Base-by-base conservation (phyloP, 1,140 invertebrate species). In the Diachasmimorpha longicaudata region DNA sequence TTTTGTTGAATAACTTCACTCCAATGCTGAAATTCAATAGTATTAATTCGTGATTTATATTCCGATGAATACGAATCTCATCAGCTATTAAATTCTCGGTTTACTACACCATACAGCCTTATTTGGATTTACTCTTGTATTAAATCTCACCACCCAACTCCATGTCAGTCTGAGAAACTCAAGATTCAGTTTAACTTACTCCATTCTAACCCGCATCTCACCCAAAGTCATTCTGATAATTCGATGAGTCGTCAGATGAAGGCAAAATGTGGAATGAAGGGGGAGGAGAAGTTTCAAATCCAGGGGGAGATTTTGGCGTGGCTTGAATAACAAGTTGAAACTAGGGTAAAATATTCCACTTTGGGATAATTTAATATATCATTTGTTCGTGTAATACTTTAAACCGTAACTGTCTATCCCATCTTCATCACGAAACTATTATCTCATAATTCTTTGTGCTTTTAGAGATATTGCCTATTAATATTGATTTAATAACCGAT, bases 221-320 rank as follows among this genome's bases (percentile, higher is more conserved):
- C 58, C 6, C 58, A 31, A 25, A 63, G 58, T 63, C 58, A 63
- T 63, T 63, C 58, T 25, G 58, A 63, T 63, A 63, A 63, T 63
- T 31, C 58, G 58, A 63, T 63, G 58, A 63, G 58, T 63, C 23
- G 58, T 63, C 23, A 19, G 10, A 63, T 63, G 58, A 25, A 31
- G 23, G 58, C 21, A 63, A 16, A 63, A 63, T 19, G 58, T 25
- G 23, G 58, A 63, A 63, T 52, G 13, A 25, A 31, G 31, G 31
- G 31, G 10, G 23, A 25, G 58, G 58, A 19, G 11, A 63, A 63
- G 21, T 63, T 25, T 63, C 23, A 63, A 63, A 52, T 52, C 48
- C 48, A 52, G n/a, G 14, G 48, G 19, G 48, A 52, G 48, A 52
- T 14, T 52, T 52, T 52, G 48, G n/a, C 48, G 48, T 52, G 48